Base-by-base conservation (phyloP, 2,797 vertebrate species). In the Halcyon leucocephala region DNA sequence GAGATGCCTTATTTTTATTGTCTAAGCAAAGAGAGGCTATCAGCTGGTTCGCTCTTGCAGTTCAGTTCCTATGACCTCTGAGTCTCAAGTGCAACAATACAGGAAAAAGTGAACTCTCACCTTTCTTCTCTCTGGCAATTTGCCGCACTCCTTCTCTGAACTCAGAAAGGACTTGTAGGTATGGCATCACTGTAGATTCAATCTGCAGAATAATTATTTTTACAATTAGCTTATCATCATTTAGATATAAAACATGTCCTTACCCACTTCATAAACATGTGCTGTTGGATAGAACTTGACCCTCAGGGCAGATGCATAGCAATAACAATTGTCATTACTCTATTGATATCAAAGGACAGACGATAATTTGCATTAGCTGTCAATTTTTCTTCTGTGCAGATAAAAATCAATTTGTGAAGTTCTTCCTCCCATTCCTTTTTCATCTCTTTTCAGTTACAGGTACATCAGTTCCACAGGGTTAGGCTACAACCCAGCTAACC, bases 171-270 rank as follows among this genome's bases (percentile, higher is more conserved):
- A 98, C 99, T 3, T 98, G 95, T 35, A 99, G 98, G 95, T 99
- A 99, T 1, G 99, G 99, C 99, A 99, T 99, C 96, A 99, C 98
- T 1, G 98, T 98, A 97, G 97, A 97, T 98, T 99, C 99, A 89
- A 99, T 97, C 99, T 99, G 97, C 1, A 87, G 73, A 85, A 74
- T 19, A 86, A 90, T 88, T 64, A 86, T 73, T 87, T 91, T 44
- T 69, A 82, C 61, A 80, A 79, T 95, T 93, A 95, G 48, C 4
- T 61, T 44, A 80, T 80, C 17, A 76, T 44, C 13, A 86, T 78
- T 93, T 41, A 69, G 39, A 79, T 12, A 80, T 26, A 92, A 89
- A 89, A 44, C 7, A 54, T 25, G 14, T 44, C 51, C 48, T 67
- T 64, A 67, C 5, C 19, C n/a, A 48, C 49, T 94, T 92, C 21